Base-by-base conservation (phyloP, 2,888 invertebrate species). In the Malacosoma neustria region DNA sequence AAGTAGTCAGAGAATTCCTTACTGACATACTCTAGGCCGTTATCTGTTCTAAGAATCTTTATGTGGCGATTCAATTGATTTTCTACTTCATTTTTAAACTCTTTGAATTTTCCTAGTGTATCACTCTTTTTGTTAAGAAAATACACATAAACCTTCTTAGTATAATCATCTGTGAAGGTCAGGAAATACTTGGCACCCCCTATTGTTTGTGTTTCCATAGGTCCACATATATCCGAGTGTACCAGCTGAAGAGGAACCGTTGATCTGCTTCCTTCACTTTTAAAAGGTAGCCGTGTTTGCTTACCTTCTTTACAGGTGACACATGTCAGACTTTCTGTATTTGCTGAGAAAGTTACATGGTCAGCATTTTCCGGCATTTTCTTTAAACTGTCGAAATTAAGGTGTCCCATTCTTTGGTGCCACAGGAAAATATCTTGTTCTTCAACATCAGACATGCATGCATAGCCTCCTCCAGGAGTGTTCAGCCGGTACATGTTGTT, bases 261-360 rank as follows among this genome's bases (percentile, higher is more conserved):
- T 6, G 4, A 9, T 37, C 37, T 32, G 32, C 22, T 32, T 32
- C 32, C 32, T 13, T 13, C 13, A 29, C 14, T 32, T n/a, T n/a
- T n/a, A 14, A 37, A 37, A 11, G 37, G 37, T 11, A 37, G 22
- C 9, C 36, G 14, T 9, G 32, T n/a, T 4, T 32, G 42, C 37
- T 45, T 45, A 3, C 40, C 45, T n/a, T n/a, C n/a, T n/a, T n/a
- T n/a, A n/a, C n/a, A n/a, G n/a, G n/a, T n/a, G n/a, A n/a, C n/a
- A n/a, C n/a, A n/a, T n/a, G n/a, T n/a, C n/a, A n/a, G n/a, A n/a
- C n/a, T n/a, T n/a, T n/a, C n/a, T n/a, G n/a, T n/a, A n/a, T n/a
- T n/a, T n/a, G n/a, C n/a, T n/a, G n/a, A n/a, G n/a, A n/a, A n/a
- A n/a, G n/a, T n/a, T n/a, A n/a, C n/a, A n/a, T n/a, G n/a, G n/a